Evolutionary conservation across 2,797 vertebrate species (phyloP).

Genomic region (Melanotaenia nigrans): DNA sequence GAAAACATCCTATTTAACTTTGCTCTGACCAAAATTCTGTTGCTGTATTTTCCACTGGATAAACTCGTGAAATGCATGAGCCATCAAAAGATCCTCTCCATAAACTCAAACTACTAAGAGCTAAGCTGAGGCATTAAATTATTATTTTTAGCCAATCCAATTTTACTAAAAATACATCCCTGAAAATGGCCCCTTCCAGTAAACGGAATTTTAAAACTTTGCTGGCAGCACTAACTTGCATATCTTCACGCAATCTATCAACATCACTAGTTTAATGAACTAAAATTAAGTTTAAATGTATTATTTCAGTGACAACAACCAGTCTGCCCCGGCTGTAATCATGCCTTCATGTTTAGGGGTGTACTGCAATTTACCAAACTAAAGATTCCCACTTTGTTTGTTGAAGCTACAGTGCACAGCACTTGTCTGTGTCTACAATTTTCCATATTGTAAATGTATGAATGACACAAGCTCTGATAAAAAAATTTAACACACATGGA

Average conservation of each 20-base stretch:
- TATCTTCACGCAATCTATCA: constrained; percentile 27
- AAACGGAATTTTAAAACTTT: constrained; percentile 39
- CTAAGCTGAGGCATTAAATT: constrained; percentile 1
- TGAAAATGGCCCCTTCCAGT: constrained; percentile 26
- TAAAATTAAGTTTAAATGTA: constrained; percentile 48
- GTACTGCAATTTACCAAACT: constrained; percentile 42
- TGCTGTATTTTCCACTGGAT: constrained; percentile 13
- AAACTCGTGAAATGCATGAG: constrained; percentile 1
- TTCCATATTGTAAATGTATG: constrained; percentile 70
- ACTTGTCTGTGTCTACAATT: constrained; percentile 24
- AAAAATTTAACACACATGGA: constrained; percentile 72
- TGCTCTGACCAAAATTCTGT: constrained; percentile 14
- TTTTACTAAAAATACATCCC: constrained; percentile 30
- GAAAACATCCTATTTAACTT: constrained; percentile 53
- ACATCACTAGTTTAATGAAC: constrained; percentile 36
- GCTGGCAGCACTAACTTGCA: constrained; percentile 33
- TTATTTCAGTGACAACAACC: constrained; percentile 43
- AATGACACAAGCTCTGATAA: constrained; percentile 75
- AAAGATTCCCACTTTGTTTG: constrained; percentile 24
- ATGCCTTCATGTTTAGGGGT: constrained; percentile 37
- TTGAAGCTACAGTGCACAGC: constrained; percentile 5
- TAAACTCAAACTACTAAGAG: constrained; percentile 11
- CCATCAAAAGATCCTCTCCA: constrained; percentile 7
- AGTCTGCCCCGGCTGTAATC: constrained; percentile 44
- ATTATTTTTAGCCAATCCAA: constrained; percentile 12